These are phyloP conservation scores for Maconellicoccus hirsutus DNA, from an alignment of 1,140 invertebrate species.

Conservation along the genomic window DNA sequence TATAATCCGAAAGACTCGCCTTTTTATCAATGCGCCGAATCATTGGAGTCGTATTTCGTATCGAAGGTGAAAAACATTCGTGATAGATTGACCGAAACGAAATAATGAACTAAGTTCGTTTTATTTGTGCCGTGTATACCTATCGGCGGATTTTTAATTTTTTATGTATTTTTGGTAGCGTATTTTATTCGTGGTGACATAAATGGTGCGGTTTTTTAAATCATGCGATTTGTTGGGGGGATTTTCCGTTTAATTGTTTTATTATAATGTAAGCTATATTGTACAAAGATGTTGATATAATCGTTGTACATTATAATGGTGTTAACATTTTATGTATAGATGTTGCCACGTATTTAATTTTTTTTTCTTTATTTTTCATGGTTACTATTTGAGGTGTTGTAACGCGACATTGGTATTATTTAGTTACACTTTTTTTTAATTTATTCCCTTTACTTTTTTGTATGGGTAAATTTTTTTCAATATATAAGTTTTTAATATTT, in stretches of 20 bases:
- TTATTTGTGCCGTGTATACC: not conserved
- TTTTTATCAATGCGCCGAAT: constrained; percentile 90
- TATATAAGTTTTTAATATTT: not conserved
- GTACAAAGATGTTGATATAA: not conserved
- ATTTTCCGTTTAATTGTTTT: not conserved
- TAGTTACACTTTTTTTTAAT: not conserved
- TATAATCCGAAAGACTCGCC: constrained; percentile 92
- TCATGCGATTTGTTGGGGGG: not conserved
- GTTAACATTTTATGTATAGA: not conserved
- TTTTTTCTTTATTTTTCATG: not conserved
- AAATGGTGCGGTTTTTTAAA: not conserved
- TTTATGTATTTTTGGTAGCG: not conserved
- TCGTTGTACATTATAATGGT: not conserved
- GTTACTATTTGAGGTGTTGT: not conserved
- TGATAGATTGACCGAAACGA: constrained; percentile 56
- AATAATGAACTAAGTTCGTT: not conserved
- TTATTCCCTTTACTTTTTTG: constrained; percentile 4
- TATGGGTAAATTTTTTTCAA: not conserved
- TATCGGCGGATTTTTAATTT: not conserved
- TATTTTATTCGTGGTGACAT: not conserved
- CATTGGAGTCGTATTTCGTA: constrained; percentile 89
- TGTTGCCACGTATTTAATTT: not conserved
- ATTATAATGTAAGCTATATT: not conserved
- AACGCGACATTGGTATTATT: not conserved
- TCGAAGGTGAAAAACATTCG: constrained; percentile 76